Base-by-base conservation (phyloP, 2,113 vertebrate genomes). In the Ariopsis seemanni region DNA sequence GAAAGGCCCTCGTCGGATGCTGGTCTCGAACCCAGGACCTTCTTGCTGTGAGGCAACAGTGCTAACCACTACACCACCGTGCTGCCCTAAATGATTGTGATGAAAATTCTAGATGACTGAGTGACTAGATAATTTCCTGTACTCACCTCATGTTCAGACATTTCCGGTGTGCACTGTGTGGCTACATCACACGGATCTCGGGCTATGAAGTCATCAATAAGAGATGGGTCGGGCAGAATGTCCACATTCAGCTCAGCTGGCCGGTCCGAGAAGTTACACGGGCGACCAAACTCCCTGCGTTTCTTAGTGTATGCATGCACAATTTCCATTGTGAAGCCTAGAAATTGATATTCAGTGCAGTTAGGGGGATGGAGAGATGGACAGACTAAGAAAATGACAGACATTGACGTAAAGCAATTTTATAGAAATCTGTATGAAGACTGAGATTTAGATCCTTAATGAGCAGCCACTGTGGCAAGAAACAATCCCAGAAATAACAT, bases 61-160 rank as follows among this genome's bases (percentile, higher is more conserved):
- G 34, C 34, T 34, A 34, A 34, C 34, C 34, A 34, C 34, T 34
- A 34, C 34, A 34, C 34, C 34, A 34, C 34, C 34, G 34, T 34
- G 34, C 34, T 34, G 34, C 34, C 34, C 1, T 42, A 34, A n/a
- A 67, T 34, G 2, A 48, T 1, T 52, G 8, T 27, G 14, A 78
- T 34, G 30, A 75, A 75, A 20, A 75, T 25, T 27, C 34, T 34
- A 34, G 34, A 34, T 34, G 34, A 34, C 2, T 34, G 34, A 34
- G 34, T 34, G 34, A 34, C 34, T 34, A 34, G 14, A 55, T 78
- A 11, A 7, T 27, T 78, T 55, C 14, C 6, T 1, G 7, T 77
- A 87, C 81, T 20, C 87, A 97, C 98, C 97, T 98, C 96, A 0
- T 99, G 97, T 62, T 96, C 92, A 0, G 97, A 97, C 97, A 97